These are phyloP conservation scores for Polydrusus pterygomalis DNA, from an alignment of 2,888 invertebrate genomes.

Conservation along the genomic window DNA sequence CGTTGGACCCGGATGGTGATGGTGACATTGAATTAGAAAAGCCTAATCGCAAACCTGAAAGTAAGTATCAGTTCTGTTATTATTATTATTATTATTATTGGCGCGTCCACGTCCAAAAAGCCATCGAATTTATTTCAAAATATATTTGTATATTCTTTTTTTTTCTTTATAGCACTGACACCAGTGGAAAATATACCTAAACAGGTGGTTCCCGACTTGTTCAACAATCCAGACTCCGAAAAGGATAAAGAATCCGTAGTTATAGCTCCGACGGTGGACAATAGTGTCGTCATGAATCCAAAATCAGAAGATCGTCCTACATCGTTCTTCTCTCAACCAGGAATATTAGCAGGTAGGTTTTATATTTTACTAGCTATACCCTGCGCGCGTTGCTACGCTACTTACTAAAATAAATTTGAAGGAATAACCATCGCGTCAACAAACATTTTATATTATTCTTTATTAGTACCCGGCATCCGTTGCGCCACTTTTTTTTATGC, in stretches of 20 bases:
- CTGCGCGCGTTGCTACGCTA: no score
- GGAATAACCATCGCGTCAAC: no score
- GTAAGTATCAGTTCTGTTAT: constrained; percentile 3
- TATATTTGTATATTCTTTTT: not conserved
- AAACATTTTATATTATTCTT: no score
- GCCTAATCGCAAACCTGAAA: constrained; percentile 22
- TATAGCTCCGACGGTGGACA: constrained; percentile 59
- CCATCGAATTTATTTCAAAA: no score
- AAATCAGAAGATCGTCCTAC: constrained; percentile 89
- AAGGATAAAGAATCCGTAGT: constrained; percentile 52
- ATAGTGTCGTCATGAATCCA: constrained; percentile 82
- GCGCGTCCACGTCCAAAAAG: no score
- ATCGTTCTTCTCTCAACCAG: constrained; percentile 96
- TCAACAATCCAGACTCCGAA: constrained; percentile 39
- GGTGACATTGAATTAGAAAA: constrained; percentile 32
- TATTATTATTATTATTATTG: no score
- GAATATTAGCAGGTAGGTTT: constrained; percentile 89
- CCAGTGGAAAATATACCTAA: constrained; percentile 42
- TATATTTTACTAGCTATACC: no score
- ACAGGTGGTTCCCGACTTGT: constrained; percentile 41
- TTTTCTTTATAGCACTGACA: constrained; percentile 35
- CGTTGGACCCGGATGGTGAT: constrained; percentile 84
- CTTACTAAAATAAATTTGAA: no score
- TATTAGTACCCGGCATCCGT: no score
- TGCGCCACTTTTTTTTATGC: no score